A percentile compares a stretch with the other conserved stretches of the same genome.
These are phyloP conservation scores for Theristicus caerulescens DNA, from an alignment of 2,113 vertebrate species.

Conservation along the genomic window DNA sequence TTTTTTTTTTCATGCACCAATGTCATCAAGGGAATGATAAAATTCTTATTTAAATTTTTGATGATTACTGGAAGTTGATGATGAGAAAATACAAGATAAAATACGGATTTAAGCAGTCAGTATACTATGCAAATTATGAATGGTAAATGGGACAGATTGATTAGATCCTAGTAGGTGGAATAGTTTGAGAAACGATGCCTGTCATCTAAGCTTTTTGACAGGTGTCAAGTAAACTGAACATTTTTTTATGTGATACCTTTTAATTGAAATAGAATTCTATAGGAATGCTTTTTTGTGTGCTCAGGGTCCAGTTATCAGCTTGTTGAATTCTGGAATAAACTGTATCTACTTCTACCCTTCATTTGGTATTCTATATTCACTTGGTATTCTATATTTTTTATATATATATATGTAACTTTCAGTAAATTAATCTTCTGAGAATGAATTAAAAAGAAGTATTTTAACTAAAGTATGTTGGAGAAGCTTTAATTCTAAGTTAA, in stretches of 20 bases:
- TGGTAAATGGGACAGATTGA: constrained; percentile 65
- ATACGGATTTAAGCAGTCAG: constrained; percentile 39
- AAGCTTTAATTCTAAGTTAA: background rate
- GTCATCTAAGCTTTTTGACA: constrained; percentile 58
- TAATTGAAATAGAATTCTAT: constrained; percentile 25
- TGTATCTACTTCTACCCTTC: background rate
- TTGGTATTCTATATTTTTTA: background rate
- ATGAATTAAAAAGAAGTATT: background rate
- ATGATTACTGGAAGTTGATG: constrained; percentile 5
- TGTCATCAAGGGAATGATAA: background rate
- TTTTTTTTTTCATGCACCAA: background rate
- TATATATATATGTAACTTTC: background rate
- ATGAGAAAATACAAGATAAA: constrained; percentile 57
- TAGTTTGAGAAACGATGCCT: constrained; percentile 36
- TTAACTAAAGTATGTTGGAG: background rate
- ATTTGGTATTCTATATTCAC: background rate
- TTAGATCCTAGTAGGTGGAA: constrained; percentile 51
- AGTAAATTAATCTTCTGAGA: background rate
- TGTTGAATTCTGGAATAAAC: background rate
- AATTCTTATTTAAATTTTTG: constrained; percentile 13
- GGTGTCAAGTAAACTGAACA: constrained; percentile 39
- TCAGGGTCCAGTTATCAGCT: background rate
- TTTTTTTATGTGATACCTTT: constrained; percentile 6
- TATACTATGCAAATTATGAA: constrained; percentile 62
- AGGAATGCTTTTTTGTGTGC: background rate